Base-by-base conservation (phyloP, 2,797 vertebrate genomes). In the Tragopan temminckii region DNA sequence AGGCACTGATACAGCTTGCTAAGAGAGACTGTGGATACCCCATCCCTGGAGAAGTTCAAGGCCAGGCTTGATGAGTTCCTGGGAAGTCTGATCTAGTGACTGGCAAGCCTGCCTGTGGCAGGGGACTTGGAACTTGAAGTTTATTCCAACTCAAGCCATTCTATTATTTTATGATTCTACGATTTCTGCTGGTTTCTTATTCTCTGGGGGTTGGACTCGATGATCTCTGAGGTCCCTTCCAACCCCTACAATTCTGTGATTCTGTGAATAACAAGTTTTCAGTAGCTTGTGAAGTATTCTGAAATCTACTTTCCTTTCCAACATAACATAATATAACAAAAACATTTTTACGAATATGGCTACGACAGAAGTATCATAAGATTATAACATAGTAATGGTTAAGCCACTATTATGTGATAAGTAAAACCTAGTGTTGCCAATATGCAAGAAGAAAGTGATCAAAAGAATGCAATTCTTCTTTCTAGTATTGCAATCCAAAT, bases 371-470 rank as follows among this genome's bases (percentile, higher is more conserved):
- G 5, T 43, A 29, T 52, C 19, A 57, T 42, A 33, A 62, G 15
- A 58, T 72, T 81, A 42, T 19, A 46, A 33, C 8, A 11, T 35
- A 77, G 36, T 5, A 62, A 35, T 19, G 16, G 8, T 74, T 72
- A 62, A 19, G 23, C 11, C 9, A 24, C 25, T 13, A 50, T 48
- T 62, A 62, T 38, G 21, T 52, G 13, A 17, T 31, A 76, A 46
- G 8, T 33, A n/a, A 3, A 31, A 5, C 20, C 5, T 0, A 42
- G 6, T 40, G 9, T 55, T 70, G 20, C 4, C 20, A 50, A 38
- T 1, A 80, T 55, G 24, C 8, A 12, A 13, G 21, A 31, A 43
- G n/a, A 50, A 62, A 62, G n/a, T 31, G 1, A 72, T 55, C 6
- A 43, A 67, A 66, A 75, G 25, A 38, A 45, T n/a, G 6, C 27